Percentiles rank a stretch among this genome's conserved stretches.
Conservation (phyloP, 1,140 invertebrate genomes). For the Drosophila baimaii region DNA sequence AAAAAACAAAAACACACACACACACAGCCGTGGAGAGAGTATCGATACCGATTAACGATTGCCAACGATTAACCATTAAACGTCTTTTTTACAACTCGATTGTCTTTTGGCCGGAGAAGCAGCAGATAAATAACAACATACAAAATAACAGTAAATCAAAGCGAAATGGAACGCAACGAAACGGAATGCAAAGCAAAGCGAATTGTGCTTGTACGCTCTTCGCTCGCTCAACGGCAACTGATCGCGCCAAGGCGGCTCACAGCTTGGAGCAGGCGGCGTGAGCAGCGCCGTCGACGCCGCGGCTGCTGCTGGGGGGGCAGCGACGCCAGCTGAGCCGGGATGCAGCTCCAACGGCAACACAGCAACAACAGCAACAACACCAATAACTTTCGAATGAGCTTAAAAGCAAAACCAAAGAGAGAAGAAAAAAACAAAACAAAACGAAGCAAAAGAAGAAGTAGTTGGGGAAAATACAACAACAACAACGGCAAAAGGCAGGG, state of each 20-base stretch:
- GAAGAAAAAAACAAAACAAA: background rate
- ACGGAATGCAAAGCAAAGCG: constrained; percentile 27
- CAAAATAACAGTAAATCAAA: constrained; percentile 38
- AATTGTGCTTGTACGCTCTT: constrained; percentile 64
- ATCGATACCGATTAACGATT: constrained; percentile 28
- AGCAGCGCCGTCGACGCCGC: constrained; percentile 26
- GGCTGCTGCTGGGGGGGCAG: constrained; percentile 15
- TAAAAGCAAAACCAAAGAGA: constrained; percentile 46
- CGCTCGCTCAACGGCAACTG: constrained; percentile 75
- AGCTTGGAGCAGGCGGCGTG: constrained; percentile 6
- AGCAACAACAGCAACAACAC: constrained; percentile 37
- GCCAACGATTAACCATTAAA: constrained; percentile 23
- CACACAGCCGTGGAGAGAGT: constrained; percentile 23
- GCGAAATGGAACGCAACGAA: constrained; percentile 15
- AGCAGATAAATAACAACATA: constrained; percentile 25
- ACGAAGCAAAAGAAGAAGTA: background rate
- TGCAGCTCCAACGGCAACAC: constrained; percentile 55
- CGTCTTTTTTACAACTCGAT: constrained; percentile 18
- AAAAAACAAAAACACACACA: constrained; percentile 16
- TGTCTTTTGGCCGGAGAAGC: constrained; percentile 14
- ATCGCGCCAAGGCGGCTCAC: constrained; percentile 32
- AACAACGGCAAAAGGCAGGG: constrained; percentile 1
- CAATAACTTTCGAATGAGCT: constrained; percentile 78
- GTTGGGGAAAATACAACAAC: constrained; percentile 21
- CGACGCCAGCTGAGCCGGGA: constrained; percentile 47